phyloP scores from a whole-genome alignment of 2,797 vertebrate genomes.

The Gambelia wislizenii region DNA sequence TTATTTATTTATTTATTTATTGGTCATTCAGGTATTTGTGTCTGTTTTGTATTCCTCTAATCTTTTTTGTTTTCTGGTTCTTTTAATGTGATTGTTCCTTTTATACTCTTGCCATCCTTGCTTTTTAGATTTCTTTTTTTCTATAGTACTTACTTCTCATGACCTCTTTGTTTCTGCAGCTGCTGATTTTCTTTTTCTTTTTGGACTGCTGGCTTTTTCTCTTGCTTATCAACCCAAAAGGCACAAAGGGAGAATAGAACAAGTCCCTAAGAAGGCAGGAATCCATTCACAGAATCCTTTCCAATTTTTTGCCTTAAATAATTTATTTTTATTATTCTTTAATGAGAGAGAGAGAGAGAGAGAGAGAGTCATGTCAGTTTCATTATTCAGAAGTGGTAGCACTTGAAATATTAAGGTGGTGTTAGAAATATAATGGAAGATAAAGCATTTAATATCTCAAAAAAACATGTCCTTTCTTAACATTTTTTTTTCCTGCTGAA shows the following conservation, averaged over 20 bases:
- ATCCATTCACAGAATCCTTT: slow-evolving; percentile 46
- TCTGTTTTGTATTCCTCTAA: slow-evolving; percentile 57
- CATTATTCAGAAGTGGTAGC: slow-evolving; percentile 15
- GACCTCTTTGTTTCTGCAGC: slow-evolving; percentile 70
- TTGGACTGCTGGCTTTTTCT: slow-evolving; percentile 40
- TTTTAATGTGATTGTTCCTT: slow-evolving; percentile 48
- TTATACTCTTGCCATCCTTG: slow-evolving; percentile 53
- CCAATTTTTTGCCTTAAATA: slow-evolving; percentile 37
- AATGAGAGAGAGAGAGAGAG: slow-evolving; percentile 24
- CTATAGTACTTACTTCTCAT: slow-evolving; percentile 66
- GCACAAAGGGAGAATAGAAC: slow-evolving; percentile 42
- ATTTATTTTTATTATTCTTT: slow-evolving; percentile 48
- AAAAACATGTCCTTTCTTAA: neutral
- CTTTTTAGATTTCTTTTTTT: slow-evolving; percentile 68
- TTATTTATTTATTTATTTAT: slow-evolving; percentile 31
- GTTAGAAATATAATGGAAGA: slow-evolving; percentile 33
- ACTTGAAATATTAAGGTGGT: slow-evolving; percentile 5
- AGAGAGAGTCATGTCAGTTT: slow-evolving; percentile 30
- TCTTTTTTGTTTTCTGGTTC: slow-evolving; percentile 50
- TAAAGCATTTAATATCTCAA: slow-evolving; percentile 11
- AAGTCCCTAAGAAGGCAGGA: slow-evolving; percentile 44
- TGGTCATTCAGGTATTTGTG: slow-evolving; percentile 47
- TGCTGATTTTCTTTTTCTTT: slow-evolving; percentile 33
- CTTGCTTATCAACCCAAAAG: slow-evolving; percentile 49
- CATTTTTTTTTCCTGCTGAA: neutral